phyloP scores from a whole-genome alignment of 2,797 vertebrate genomes.

The Sebastes alutus region DNA sequence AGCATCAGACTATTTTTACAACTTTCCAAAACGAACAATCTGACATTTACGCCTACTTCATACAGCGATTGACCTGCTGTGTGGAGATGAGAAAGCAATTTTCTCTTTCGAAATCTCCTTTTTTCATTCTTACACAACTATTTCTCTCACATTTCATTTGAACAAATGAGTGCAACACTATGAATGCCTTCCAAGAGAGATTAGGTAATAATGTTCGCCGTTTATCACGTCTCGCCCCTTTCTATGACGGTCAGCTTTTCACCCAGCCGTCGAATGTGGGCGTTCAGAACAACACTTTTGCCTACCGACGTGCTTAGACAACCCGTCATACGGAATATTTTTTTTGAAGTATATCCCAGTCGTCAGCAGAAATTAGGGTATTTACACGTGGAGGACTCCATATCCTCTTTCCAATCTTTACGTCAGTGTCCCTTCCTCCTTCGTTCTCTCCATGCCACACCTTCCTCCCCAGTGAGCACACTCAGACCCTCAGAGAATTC shows the following conservation, averaged over 20 bases:
- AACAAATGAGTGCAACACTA: neutral
- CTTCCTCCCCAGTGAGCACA: neutral
- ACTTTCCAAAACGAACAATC: neutral
- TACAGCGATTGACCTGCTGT: too few relatives aligned
- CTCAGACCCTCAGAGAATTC: slow-evolving; percentile 5
- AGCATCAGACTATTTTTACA: neutral
- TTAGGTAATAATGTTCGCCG: neutral
- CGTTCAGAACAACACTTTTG: neutral
- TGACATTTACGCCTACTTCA: neutral
- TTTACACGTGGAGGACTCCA: neutral
- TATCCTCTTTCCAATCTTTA: slow-evolving; percentile 4
- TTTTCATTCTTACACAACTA: neutral
- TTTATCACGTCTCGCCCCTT: neutral
- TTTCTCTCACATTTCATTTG: neutral
- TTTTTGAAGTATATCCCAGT: neutral
- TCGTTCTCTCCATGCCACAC: neutral
- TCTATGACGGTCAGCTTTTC: neutral
- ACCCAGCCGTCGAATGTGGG: neutral
- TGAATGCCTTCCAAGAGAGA: neutral
- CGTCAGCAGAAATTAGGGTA: neutral
- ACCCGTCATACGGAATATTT: neutral
- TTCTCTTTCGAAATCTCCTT: neutral
- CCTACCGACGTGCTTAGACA: neutral
- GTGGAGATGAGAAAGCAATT: neutral
- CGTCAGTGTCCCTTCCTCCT: neutral